A percentile compares a stretch with the other conserved stretches of the same genome.
These are phyloP conservation scores for Neuroscelio doddi DNA, from an alignment of 2,888 invertebrate genomes.

Conservation along the genomic window DNA sequence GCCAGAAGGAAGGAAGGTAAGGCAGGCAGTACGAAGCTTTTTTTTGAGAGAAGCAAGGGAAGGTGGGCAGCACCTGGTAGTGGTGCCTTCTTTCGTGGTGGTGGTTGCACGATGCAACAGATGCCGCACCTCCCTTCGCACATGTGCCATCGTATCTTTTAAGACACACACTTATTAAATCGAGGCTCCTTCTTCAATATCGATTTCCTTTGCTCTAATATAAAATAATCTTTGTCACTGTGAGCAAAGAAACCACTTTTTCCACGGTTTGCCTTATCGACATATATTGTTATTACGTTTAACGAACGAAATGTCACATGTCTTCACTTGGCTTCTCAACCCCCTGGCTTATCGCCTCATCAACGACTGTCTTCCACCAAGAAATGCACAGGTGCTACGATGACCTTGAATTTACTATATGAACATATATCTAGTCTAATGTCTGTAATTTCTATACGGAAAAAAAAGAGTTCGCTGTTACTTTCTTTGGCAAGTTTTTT, in stretches of 20 bases:
- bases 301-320: constrained; percentile 2
- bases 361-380: constrained; percentile 15
- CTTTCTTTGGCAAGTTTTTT: no score
- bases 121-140: constrained; percentile 34
- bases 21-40: constrained; percentile 23
- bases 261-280: not conserved
- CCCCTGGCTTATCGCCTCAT: constrained; percentile 25
- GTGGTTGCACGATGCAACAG: constrained; percentile 39
- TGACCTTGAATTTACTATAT: constrained; percentile 34
- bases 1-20: constrained; percentile 23
- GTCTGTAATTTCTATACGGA: no score
- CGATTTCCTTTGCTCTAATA: constrained; percentile 10
- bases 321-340: constrained; percentile 14
- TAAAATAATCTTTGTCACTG: constrained; percentile 4
- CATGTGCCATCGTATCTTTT: constrained; percentile 32
- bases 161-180: constrained; percentile 11
- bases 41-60: constrained; percentile 27
- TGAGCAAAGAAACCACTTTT: not conserved
- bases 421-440: constrained; percentile 32
- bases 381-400: constrained; percentile 29
- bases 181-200: constrained; percentile 18
- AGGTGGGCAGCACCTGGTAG: constrained; percentile 39
- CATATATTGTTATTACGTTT: constrained; percentile 1
- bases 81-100: constrained; percentile 23
- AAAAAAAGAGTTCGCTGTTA: no score